Conservation (phyloP, 2,797 vertebrate genomes). For the Acanthurus tractus region DNA sequence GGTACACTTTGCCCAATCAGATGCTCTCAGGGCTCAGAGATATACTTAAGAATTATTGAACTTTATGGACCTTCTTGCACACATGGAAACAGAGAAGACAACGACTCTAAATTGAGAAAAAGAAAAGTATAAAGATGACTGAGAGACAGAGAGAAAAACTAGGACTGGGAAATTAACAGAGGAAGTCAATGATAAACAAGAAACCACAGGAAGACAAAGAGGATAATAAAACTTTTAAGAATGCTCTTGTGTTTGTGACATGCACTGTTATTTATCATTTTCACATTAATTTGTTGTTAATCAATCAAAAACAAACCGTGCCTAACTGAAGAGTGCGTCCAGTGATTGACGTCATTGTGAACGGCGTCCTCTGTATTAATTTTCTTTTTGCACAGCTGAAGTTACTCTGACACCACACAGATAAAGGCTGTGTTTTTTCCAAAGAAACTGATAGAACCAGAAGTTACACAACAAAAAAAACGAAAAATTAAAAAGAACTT, state of each 20-base stretch:
- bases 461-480: background rate
- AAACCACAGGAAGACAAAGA: background rate
- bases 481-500: background rate
- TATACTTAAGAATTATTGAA: background rate
- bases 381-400: background rate
- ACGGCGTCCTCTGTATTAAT: too few relatives aligned
- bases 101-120: background rate
- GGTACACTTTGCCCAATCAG: conserved; percentile 10
- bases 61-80: background rate
- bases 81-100: background rate
- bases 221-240: background rate
- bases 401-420: background rate
- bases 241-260: background rate
- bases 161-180: background rate
- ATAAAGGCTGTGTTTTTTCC: background rate
- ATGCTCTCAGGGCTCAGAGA: background rate
- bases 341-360: too few relatives aligned
- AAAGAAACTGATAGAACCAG: background rate
- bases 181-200: background rate
- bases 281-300: background rate
- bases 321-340: too few relatives aligned
- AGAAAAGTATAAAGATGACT: background rate
- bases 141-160: conserved; percentile 1
- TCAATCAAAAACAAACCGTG: background rate
- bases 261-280: too few relatives aligned